Evolutionary conservation across 2,797 vertebrate genomes (phyloP), one percentile per base, ranked within the genome.

Genomic region (Cryptoprocta ferox): DNA sequence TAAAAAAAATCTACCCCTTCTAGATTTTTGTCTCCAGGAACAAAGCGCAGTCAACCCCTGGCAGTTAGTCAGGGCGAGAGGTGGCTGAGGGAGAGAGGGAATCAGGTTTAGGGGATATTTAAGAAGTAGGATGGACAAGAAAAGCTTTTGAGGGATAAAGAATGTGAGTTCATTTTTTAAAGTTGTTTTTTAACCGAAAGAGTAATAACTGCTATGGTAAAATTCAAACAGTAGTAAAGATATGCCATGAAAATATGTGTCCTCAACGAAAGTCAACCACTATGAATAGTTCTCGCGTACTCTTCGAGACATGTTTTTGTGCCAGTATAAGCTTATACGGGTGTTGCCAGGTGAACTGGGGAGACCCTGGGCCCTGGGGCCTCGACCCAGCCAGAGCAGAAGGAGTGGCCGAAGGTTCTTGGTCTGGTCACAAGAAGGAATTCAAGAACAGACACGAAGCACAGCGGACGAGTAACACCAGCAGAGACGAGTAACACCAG

Each of bases 91-190:
- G 15, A 75, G 56, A 42, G 28, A 70, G 66, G 42, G 18, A 13
- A 76, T 70, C 15, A 71, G 11, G 53, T 50, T 71, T 66, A 89
- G 56, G 32, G 65, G 21, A 37, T 42, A 50, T 30, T 82, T 65
- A 76, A 68, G 73, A 81, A 78, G 66, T 50, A 48, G 35, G 12
- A 42, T 90, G 32, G 73, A 75, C 50, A 86, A 88, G 28, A 30
- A 68, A 76, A 75, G 39, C 63, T 89, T 86, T 96, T 30, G 66
- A 76, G 39, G 68, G 61, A 73, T 95, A 86, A 89, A 50, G 18
- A 48, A 37, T 56, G 70, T 61, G n/a, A 10, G 16, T 73, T 84
- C 13, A 5, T 56, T 84, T 89, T 89, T 89, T 24, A 7, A 7
- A 81, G 37, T 50, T 32, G 66, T 12, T 26, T 86, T 90, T 59